Conservation (phyloP, 2,888 invertebrate species). For the Cantharis rufa region DNA sequence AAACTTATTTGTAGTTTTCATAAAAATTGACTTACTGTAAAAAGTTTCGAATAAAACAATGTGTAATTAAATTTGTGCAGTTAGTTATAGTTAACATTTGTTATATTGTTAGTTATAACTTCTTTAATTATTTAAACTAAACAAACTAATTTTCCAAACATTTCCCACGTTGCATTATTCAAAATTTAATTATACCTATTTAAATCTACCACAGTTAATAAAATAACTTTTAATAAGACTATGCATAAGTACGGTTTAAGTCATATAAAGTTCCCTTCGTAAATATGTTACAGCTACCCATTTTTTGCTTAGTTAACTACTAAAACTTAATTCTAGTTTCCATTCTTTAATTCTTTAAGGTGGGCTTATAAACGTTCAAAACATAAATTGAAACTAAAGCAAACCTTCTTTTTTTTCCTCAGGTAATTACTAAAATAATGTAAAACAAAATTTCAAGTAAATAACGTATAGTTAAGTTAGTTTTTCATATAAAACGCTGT, state of each 20-base stretch:
- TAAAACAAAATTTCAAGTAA: no score
- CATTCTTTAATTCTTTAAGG: neutral
- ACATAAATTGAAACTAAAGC: no score
- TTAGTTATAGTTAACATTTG: no score
- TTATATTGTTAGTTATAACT: neutral
- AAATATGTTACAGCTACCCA: neutral
- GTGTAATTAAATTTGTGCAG: neutral
- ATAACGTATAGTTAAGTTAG: no score
- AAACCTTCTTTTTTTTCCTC: no score
- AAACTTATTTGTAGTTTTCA: slow-evolving; percentile 5
- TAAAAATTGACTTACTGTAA: neutral
- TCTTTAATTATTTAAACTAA: neutral
- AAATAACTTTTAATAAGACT: neutral
- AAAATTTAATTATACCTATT: neutral
- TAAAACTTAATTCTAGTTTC: neutral
- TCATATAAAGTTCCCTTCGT: neutral
- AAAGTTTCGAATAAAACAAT: neutral
- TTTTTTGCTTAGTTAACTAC: neutral
- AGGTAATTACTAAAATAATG: no score
- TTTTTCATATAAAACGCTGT: no score
- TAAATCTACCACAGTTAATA: neutral
- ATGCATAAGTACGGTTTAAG: neutral
- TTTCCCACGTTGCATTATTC: neutral
- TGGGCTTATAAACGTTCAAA: neutral
- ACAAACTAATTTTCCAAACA: neutral